Evolutionary conservation across 2,113 vertebrate genomes (phyloP).

Genomic region (Rhynchomys soricoides): DNA sequence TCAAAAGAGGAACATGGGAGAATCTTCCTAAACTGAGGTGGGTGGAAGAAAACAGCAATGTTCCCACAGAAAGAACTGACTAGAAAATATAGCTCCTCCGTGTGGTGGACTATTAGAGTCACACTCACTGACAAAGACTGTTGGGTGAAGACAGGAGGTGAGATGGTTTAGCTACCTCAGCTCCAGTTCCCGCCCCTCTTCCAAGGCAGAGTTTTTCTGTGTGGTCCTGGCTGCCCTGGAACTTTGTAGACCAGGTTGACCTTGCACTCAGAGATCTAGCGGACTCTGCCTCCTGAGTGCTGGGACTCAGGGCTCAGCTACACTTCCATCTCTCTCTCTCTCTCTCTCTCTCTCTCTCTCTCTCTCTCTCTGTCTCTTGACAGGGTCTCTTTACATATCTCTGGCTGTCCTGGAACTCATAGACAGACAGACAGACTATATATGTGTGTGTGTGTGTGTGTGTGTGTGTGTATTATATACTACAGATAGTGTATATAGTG

Average conservation of each 20-base stretch:
- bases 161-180: not conserved
- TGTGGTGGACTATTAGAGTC: not conserved
- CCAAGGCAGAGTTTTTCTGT: not conserved
- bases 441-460: too few relatives aligned
- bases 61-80: not conserved
- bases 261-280: not conserved
- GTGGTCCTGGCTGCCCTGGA: not conserved
- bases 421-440: too few relatives aligned
- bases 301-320: not conserved
- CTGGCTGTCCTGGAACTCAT: not conserved
- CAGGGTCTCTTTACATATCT: not conserved
- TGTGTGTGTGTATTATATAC: too few relatives aligned
- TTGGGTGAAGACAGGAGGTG: not conserved
- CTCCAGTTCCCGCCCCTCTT: not conserved
- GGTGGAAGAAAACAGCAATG: not conserved
- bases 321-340: not conserved
- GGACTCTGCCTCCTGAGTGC: not conserved
- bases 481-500: too few relatives aligned
- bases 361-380: not conserved
- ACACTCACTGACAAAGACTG: not conserved
- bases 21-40: not conserved
- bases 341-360: not conserved
- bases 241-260: not conserved
- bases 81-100: not conserved
- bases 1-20: not conserved